These are phyloP conservation scores for Synanceia verrucosa DNA, from an alignment of 2,797 vertebrate genomes.

Conservation along the genomic window DNA sequence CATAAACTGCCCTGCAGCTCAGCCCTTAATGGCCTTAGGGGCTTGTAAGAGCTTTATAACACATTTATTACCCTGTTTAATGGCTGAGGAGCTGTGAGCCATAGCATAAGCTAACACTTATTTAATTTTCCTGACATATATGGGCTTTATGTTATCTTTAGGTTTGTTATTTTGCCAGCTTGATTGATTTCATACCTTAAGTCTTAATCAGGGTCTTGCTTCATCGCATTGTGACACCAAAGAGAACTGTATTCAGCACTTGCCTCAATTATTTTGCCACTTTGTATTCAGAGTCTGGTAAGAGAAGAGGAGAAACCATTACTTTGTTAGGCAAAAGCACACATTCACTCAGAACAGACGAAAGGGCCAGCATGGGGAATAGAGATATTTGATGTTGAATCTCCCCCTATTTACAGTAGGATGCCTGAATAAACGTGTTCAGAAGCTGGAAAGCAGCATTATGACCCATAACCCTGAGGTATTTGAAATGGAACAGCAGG, in stretches of 20 bases:
- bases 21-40: constrained; percentile 74
- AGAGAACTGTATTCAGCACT: constrained; percentile 46
- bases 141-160: constrained; percentile 68
- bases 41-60: constrained; percentile 83
- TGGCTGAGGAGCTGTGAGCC: constrained; percentile 68
- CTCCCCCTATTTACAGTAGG: constrained; percentile 80
- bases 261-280: constrained; percentile 75
- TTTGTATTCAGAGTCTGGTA: constrained; percentile 70
- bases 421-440: constrained; percentile 81
- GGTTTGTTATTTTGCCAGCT: constrained; percentile 63
- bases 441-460: constrained; percentile 79
- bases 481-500: constrained; percentile 82
- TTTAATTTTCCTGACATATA: constrained; percentile 74
- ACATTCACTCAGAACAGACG: constrained; percentile 74
- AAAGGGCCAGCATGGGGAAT: constrained; percentile 80
- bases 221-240: constrained; percentile 53
- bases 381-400: constrained; percentile 82
- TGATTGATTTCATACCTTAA: constrained; percentile 54
- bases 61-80: constrained; percentile 84
- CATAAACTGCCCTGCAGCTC: constrained; percentile 81
- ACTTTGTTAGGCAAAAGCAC: constrained; percentile 80
- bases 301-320: constrained; percentile 69
- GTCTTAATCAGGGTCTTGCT: constrained; percentile 20
- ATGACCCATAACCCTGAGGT: constrained; percentile 80
- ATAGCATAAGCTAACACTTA: constrained; percentile 72